Conservation (phyloP, 2,113 vertebrate species). For the Elgaria multicarinata region DNA sequence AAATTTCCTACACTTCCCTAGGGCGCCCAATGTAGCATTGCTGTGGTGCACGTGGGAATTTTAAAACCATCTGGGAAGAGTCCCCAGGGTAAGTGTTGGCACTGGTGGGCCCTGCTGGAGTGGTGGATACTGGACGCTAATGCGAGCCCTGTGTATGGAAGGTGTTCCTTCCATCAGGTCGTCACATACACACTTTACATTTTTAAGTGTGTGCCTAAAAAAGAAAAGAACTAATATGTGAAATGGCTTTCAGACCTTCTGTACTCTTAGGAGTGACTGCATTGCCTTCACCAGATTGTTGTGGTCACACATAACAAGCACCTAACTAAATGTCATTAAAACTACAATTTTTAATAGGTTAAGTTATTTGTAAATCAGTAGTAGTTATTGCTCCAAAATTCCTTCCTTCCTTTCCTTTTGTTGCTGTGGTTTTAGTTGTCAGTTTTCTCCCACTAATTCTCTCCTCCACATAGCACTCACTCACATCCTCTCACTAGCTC, state of each 20-base stretch:
- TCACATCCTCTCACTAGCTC: not conserved
- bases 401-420: not conserved
- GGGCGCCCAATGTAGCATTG: not conserved
- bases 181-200: not conserved
- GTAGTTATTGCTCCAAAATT: not conserved
- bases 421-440: no score
- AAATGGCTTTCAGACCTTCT: not conserved
- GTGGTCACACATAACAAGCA: not conserved
- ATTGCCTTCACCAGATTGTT: not conserved
- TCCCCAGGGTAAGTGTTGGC: not conserved
- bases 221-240: not conserved
- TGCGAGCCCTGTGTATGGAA: not conserved
- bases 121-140: not conserved
- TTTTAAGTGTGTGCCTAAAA: not conserved
- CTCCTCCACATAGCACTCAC: not conserved
- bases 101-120: not conserved
- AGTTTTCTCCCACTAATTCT: not conserved
- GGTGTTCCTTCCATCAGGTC: not conserved
- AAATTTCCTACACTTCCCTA: not conserved
- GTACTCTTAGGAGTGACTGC: not conserved
- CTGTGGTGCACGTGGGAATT: not conserved
- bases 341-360: not conserved
- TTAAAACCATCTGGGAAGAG: not conserved
- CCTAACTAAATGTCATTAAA: not conserved
- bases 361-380: not conserved